phyloP scores from a whole-genome alignment of 2,888 invertebrate species.

The Trissolcus brochymenae region DNA sequence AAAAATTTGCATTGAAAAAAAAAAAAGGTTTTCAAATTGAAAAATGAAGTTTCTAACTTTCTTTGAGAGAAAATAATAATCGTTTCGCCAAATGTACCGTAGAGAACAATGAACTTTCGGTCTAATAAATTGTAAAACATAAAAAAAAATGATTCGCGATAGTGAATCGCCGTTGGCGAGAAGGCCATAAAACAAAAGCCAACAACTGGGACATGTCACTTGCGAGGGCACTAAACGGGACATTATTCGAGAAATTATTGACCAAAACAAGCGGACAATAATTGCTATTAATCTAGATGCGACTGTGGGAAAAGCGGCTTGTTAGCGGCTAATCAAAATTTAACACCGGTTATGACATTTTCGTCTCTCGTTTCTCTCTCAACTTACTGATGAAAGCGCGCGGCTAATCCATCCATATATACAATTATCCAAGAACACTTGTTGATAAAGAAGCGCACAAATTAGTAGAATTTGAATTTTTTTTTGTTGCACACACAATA shows the following conservation, averaged over 20 bases:
- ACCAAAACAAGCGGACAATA: conserved; percentile 44
- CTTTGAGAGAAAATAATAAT: too few relatives aligned
- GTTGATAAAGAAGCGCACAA: conserved; percentile 25
- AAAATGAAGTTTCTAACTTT: too few relatives aligned
- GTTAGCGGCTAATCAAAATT: conserved; percentile 18
- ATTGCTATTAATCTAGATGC: conserved; percentile 32
- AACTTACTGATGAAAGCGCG: conserved; percentile 58
- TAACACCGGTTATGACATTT: conserved; percentile 9
- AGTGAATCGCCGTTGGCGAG: conserved; percentile 7
- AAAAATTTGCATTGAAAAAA: too few relatives aligned
- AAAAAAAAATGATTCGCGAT: too few relatives aligned
- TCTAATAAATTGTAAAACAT: conserved; percentile 6
- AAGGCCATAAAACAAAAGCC: conserved; percentile 16
- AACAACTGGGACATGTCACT: conserved; percentile 45
- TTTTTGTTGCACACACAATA: background rate
- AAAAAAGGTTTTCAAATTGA: too few relatives aligned
- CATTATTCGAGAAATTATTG: conserved; percentile 32
- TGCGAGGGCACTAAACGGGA: conserved; percentile 46
- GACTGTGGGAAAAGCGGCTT: conserved; percentile 29
- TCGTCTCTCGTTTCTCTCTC: background rate
- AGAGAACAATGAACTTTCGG: too few relatives aligned
- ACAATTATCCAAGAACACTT: conserved; percentile 61
- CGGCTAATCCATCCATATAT: conserved; percentile 64
- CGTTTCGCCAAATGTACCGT: too few relatives aligned
- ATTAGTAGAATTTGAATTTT: conserved; percentile 1